Evolutionary conservation across 1,140 invertebrate species (phyloP).

Genomic region (Danaus plexippus): DNA sequence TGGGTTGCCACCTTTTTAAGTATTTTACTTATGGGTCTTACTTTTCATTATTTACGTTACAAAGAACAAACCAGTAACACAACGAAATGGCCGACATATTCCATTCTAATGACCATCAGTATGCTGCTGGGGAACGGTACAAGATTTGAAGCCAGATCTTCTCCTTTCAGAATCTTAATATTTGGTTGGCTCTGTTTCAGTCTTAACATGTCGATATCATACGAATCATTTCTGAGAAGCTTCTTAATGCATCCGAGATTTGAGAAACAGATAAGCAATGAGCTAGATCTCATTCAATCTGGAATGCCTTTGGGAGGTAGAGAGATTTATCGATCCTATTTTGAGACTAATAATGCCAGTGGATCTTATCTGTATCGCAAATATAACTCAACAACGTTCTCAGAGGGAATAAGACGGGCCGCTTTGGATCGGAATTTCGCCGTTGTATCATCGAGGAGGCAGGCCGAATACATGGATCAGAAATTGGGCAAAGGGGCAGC

Average conservation of each 20-base stretch:
- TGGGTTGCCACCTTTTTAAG: conserved; percentile 57
- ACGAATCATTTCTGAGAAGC: conserved; percentile 67
- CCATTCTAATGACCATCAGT: conserved; percentile 63
- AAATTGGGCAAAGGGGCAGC: conserved; percentile 52
- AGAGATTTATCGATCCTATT: conserved; percentile 63
- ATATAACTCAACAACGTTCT: conserved; percentile 58
- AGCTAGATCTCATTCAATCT: conserved; percentile 56
- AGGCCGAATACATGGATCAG: conserved; percentile 60
- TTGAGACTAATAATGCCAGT: conserved; percentile 59
- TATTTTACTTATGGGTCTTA: conserved; percentile 47
- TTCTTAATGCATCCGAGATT: conserved; percentile 69
- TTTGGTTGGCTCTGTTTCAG: conserved; percentile 66
- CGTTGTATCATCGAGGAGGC: conserved; percentile 60
- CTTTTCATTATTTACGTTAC: conserved; percentile 61
- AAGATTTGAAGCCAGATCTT: conserved; percentile 54
- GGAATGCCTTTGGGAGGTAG: conserved; percentile 59
- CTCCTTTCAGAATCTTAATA: conserved; percentile 59
- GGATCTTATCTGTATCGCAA: conserved; percentile 64
- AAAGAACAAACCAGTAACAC: conserved; percentile 41
- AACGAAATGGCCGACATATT: conserved; percentile 65
- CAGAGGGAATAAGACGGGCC: conserved; percentile 51
- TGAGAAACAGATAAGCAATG: conserved; percentile 62
- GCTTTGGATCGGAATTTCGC: conserved; percentile 56
- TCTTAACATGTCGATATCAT: conserved; percentile 66
- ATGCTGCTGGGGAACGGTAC: conserved; percentile 67